Conservation (phyloP, 1,140 invertebrate species). For the Hesperophylax magnus region DNA sequence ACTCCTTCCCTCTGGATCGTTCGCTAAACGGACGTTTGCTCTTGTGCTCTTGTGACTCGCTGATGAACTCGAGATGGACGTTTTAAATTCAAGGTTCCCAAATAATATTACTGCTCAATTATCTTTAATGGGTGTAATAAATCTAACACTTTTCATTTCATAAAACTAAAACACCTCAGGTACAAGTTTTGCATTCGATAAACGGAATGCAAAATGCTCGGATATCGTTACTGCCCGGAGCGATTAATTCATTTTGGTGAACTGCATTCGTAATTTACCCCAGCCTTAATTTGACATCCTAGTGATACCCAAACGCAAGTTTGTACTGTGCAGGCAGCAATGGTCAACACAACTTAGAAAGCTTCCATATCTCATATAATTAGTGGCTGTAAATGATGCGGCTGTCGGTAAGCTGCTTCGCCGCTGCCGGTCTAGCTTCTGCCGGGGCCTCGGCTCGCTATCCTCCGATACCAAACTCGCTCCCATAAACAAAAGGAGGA, state of each 20-base stretch:
- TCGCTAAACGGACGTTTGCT: slow-evolving; percentile 5
- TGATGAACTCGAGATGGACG: neutral
- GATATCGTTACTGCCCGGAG: neutral
- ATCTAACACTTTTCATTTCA: slow-evolving; percentile 32
- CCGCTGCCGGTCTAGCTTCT: neutral
- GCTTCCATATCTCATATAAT: too few species aligned
- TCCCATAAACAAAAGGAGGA: slow-evolving; percentile 31
- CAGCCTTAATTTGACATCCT: too few species aligned
- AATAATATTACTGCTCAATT: slow-evolving; percentile 16
- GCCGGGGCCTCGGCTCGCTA: neutral
- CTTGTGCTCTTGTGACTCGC: neutral
- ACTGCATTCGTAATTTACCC: too few species aligned
- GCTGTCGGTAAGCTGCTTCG: neutral
- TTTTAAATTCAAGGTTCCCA: slow-evolving; percentile 15
- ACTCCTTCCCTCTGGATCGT: neutral
- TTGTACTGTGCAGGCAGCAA: too few species aligned
- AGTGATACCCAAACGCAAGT: too few species aligned
- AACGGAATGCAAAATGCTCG: slow-evolving; percentile 1
- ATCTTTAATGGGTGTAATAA: slow-evolving; percentile 19
- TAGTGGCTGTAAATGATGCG: too few species aligned
- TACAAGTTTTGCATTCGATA: too few species aligned
- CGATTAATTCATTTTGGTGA: too few species aligned
- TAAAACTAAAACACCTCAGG: neutral
- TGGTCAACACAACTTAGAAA: too few species aligned
- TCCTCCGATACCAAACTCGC: slow-evolving; percentile 2